Base-by-base conservation (phyloP, 2,797 vertebrate species). In the Nyctalus aviator region DNA sequence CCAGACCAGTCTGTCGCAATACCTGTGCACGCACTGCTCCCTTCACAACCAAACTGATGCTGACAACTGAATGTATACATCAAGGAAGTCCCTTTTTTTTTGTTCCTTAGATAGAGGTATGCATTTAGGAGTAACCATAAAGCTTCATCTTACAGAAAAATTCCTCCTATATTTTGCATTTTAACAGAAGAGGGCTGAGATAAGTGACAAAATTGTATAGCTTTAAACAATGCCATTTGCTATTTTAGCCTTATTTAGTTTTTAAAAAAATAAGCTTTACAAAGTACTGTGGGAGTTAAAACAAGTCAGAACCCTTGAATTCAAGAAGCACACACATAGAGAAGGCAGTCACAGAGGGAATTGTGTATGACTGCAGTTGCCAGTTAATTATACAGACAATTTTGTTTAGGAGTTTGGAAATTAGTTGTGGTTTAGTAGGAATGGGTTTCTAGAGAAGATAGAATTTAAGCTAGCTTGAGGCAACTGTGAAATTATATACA, bases 351-450 rank as follows among this genome's bases (percentile, higher is more conserved):
- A 75, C 6, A 68, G 14, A 79, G 17, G 15, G 93, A 84, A 71
- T 72, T 3, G 77, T 86, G 30, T 10, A 15, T 89, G 30, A 44
- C 32, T 88, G 35, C 8, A 18, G 55, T 72, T 76, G 6, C 64
- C 35, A 84, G n/a, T 64, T 91, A 88, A 93, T 88, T 90, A 88
- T 72, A 66, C 1, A 69, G 46, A 64, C 8, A 66, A 66, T 88
- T 93, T 90, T 96, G 46, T 78, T 87, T 23, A 44, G 57, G 44
- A 71, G 41, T 94, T 88, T 84, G 37, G 30, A 88, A 92, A 94
- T 79, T 83, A 68, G 69, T 86, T 75, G 21, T 88, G 27, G n/a
- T 77, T 93, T 77, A 44, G 62, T 35, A 76, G 41, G 25, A 12
- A 75, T 46, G 20, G 1, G 6, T 83, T 86, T 88, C 75, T 12